phyloP scores from a whole-genome alignment of 2,113 vertebrate genomes.

The Machaerirhynchus nigripectus region DNA sequence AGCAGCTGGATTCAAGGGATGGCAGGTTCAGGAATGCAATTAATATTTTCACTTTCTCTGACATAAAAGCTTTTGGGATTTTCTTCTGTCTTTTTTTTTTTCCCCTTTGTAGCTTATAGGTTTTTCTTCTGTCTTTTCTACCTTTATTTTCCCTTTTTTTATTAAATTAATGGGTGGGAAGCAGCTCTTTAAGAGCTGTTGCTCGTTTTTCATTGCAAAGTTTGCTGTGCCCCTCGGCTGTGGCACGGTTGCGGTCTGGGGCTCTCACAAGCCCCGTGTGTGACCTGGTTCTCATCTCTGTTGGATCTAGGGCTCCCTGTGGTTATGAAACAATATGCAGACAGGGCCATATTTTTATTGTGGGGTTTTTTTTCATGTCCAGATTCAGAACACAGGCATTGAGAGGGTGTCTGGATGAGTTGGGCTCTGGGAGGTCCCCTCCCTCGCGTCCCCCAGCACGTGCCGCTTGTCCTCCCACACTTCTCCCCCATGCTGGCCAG shows the following conservation, averaged over 20 bases:
- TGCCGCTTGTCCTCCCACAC: not conserved
- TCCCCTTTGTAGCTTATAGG: not conserved
- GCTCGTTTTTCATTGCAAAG: not conserved
- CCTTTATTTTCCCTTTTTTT: too few relatives aligned
- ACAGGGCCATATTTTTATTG: not conserved
- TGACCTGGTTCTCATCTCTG: not conserved
- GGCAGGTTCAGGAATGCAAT: not conserved
- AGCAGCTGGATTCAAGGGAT: not conserved
- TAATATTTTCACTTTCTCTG: not conserved
- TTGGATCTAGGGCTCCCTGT: accelerated
- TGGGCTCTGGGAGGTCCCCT: not conserved
- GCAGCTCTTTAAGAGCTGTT: not conserved
- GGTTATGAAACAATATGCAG: not conserved
- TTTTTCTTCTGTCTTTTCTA: not conserved
- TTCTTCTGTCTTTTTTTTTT: not conserved
- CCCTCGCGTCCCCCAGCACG: accelerated
- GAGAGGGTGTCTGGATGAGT: not conserved
- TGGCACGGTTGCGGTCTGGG: not conserved
- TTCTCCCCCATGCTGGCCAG: not conserved
- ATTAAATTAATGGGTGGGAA: not conserved
- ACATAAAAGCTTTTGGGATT: not conserved
- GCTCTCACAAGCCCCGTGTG: not conserved
- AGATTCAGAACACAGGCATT: not conserved
- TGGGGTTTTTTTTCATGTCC: not conserved
- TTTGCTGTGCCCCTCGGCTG: not conserved